Evolutionary conservation across 37 sponge, comb jelly and placozoan genomes (phyloP).

Genomic region (Cladorhizidae sp.): DNA sequence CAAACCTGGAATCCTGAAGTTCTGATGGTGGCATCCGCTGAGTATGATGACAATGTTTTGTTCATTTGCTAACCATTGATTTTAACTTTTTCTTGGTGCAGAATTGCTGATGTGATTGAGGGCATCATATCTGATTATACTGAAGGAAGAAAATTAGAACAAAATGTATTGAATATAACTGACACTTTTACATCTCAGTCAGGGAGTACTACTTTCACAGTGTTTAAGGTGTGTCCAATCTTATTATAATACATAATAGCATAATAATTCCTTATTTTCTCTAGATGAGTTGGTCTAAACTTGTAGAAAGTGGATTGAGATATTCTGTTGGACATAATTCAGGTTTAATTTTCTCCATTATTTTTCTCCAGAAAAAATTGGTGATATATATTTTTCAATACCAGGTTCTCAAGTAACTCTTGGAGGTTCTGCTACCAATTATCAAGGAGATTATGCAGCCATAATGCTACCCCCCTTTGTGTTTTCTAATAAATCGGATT

Average conservation of each 20-base stretch:
- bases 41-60: not conserved
- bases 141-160: not conserved
- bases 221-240: not conserved
- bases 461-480: slow-evolving; percentile 5
- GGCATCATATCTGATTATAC: not conserved
- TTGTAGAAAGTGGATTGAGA: not conserved
- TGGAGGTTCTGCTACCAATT: not conserved
- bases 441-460: not conserved
- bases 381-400: not conserved
- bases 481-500: not conserved
- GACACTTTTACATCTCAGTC: not conserved
- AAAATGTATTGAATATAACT: not conserved
- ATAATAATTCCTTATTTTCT: not conserved
- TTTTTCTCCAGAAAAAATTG: not conserved
- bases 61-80: not conserved
- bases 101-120: not conserved
- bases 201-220: not conserved
- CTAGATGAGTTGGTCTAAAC: not conserved
- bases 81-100: not conserved
- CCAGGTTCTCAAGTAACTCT: not conserved
- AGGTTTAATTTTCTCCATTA: not conserved
- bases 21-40: not conserved
- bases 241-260: too few relatives aligned
- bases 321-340: not conserved
- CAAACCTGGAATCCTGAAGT: slow-evolving; percentile 6